Evolutionary conservation across 2,888 invertebrate genomes (phyloP), one percentile per base, ranked within the genome.

Genomic region (Apamea anceps): DNA sequence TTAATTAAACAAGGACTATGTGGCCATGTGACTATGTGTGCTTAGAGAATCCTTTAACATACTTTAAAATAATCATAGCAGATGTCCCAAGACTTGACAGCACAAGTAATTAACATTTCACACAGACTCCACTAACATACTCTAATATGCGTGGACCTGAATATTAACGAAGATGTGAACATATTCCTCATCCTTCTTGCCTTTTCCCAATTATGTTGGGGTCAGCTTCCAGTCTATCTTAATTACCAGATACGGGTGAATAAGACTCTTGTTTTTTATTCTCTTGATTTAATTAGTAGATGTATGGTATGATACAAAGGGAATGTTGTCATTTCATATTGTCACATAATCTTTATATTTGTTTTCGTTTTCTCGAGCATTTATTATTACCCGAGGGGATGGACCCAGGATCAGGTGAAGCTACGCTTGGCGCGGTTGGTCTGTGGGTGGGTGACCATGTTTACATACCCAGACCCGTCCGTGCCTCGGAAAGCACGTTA

Each of bases 71-170:
- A 84, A 25, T 66, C 57, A 42, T 21, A 32, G 12, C 25, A 32
- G 15, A 66, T 25, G 45, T 37, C 45, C n/a, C n/a, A 37, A 62
- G 51, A 54, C 45, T n/a, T 62, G 45, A 48, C 42, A 45, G 79
- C 67, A 62, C 42, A 45, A 18, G 18, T 0, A 54, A 84, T 84
- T 79, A 79, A 80, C 48, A 67, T 84, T 80, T 79, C 79, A 84
- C 12, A 45, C n/a, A 37, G 45, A 32, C 28, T 21, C 62, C n/a
- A 45, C 60, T 37, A 37, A 67, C 60, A 12, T 37, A 79, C 45
- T 68, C 28, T 68, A 57, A 28, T 84, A 68, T 37, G 79, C 67
- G 45, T 28, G 67, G 6, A 54, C 13, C 5, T 68, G 62, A 84
- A 80, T 80, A 80, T 84, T 79, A 62, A 80, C 62, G 42, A 67